Evolutionary conservation across 1,140 invertebrate genomes (phyloP), one percentile per base, ranked within the genome.

Genomic region (Lepeophtheirus salmonis): DNA sequence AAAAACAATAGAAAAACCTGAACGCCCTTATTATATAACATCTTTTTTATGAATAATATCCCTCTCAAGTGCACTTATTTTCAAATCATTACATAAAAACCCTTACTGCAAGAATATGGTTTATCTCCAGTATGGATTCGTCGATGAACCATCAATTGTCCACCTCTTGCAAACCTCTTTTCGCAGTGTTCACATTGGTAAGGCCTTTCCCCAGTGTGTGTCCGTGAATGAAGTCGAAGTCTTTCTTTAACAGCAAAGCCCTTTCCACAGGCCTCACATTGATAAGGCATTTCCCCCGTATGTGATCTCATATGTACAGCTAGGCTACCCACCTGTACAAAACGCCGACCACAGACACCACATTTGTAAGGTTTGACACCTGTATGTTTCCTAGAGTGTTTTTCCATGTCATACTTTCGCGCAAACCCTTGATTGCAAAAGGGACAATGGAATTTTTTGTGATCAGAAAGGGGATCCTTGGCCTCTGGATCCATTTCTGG

Each of bases 281-380:
- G 69, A 62, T 74, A 74, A 12, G 71, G 70, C 60, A 70, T 68
- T 64, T 73, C 70, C 0, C 72, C 73, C 3, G 70, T 74, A 64
- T 75, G 75, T 16, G 68, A 69, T 62, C 73, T 75, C 61, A 74
- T 70, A 66, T 81, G 80, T 55, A 73, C 75, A 61, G 77, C 74
- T 10, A 81, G 67, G 0, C 80, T 81, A 17, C 79, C 80, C 66
- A 82, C 82, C 3, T 83, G 76, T 6, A 79, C 25, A 71, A 86
- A 89, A 2, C 84, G 77, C 68, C 88, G 87, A 48, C 85, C 85
- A 68, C 86, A 89, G 53, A 80, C 76, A 56, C 75, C 72, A 67
- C 86, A 89, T 68, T 86, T 86, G 69, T 78, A 88, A 1, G 84
- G 84, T 67, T 85, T 86, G 64, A 82, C 82, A 48, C 84, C 85